Evolutionary conservation across 2,888 invertebrate species (phyloP).

Genomic region (Perizoma flavofasciatum): DNA sequence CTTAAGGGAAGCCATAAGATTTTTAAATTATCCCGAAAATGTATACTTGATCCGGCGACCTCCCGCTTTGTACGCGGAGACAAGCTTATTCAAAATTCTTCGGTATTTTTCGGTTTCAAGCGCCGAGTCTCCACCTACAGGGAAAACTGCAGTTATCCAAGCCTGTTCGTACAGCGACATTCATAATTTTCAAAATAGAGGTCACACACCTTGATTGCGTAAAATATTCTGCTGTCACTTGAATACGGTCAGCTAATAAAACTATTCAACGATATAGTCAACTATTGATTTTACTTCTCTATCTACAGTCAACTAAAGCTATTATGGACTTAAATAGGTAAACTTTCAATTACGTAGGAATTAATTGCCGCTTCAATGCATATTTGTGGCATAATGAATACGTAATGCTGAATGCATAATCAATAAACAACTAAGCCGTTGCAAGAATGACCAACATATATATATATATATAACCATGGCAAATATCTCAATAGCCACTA

Average conservation of each 20-base stretch:
- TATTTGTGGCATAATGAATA: slow-evolving; percentile 17
- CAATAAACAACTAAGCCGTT: neutral
- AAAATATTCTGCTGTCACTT: slow-evolving; percentile 22
- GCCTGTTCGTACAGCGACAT: neutral
- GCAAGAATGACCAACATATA: neutral
- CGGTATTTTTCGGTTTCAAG: too few relatives aligned
- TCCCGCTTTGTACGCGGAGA: too few relatives aligned
- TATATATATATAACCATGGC: too few relatives aligned
- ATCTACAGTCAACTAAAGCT: slow-evolving; percentile 19
- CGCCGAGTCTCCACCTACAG: too few relatives aligned
- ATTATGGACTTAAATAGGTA: slow-evolving; percentile 27
- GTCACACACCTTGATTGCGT: slow-evolving; percentile 12
- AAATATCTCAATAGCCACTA: too few relatives aligned
- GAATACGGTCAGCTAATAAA: slow-evolving; percentile 28
- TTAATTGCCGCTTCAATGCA: slow-evolving; percentile 17
- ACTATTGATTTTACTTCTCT: slow-evolving; percentile 27
- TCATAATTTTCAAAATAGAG: slow-evolving; percentile 6
- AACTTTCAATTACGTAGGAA: slow-evolving; percentile 21
- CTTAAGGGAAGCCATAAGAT: too few relatives aligned
- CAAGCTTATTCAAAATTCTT: too few relatives aligned
- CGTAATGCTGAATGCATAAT: slow-evolving; percentile 15
- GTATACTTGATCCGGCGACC: too few relatives aligned
- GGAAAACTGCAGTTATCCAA: too few relatives aligned
- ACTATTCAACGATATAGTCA: slow-evolving; percentile 25
- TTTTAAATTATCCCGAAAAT: too few relatives aligned